Percentiles rank a stretch among this genome's conserved stretches.
phyloP scores from a whole-genome alignment of 2,113 vertebrate genomes.

The Telmatochromis sp. region DNA sequence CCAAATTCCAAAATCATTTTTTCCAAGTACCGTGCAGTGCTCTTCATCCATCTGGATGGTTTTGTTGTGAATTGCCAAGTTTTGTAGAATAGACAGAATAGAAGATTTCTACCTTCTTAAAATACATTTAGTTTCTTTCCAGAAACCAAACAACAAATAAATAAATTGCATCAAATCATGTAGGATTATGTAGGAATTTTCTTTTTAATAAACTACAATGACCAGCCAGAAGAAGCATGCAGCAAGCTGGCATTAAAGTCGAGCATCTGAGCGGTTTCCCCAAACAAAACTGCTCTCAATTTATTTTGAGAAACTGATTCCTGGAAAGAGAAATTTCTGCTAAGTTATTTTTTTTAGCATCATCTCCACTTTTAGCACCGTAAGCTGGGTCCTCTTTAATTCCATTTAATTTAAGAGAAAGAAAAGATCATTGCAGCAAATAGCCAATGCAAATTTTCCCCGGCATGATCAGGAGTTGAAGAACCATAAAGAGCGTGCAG shows the following conservation, averaged over 20 bases:
- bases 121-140: background rate
- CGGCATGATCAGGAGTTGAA: background rate
- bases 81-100: background rate
- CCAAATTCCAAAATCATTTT: background rate
- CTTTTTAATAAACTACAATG: background rate
- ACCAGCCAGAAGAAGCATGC: background rate
- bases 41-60: background rate
- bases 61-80: background rate
- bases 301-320: background rate
- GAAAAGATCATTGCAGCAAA: background rate
- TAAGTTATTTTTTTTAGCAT: background rate
- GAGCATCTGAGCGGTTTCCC: background rate
- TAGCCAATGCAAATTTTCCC: background rate
- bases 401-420: background rate
- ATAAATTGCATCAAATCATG: background rate
- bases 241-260: fast-evolving
- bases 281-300: background rate
- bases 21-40: background rate
- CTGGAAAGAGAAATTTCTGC: background rate
- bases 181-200: background rate
- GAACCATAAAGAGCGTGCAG: background rate
- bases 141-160: background rate
- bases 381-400: background rate
- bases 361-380: fast-evolving
- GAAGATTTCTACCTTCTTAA: background rate